Evolutionary conservation across 2,113 vertebrate species (phyloP).

Genomic region (Microcebus tavaratra): DNA sequence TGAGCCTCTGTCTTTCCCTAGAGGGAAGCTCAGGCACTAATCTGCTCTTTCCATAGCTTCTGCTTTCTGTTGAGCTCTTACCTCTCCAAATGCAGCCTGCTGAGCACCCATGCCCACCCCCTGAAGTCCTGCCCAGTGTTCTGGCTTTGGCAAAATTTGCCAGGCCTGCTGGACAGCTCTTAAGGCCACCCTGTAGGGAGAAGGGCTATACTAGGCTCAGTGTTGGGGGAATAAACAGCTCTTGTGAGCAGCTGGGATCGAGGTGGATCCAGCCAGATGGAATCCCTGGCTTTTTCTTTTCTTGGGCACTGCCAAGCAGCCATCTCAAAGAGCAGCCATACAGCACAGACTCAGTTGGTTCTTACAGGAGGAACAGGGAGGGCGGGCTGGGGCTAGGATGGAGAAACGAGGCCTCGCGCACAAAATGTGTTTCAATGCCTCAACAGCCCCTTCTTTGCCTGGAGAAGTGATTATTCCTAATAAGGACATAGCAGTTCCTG

Average conservation of each 20-base stretch:
- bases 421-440: constrained; percentile 40
- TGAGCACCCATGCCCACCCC: neutral
- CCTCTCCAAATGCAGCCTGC: neutral
- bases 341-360: neutral
- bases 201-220: constrained; percentile 56
- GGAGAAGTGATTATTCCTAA: constrained; percentile 56
- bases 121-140: constrained; percentile 48
- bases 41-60: neutral
- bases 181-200: constrained; percentile 54
- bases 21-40: neutral
- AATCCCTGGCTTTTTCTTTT: constrained; percentile 61
- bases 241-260: constrained; percentile 78
- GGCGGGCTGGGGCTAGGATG: neutral
- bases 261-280: constrained; percentile 70
- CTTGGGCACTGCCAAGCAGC: constrained; percentile 60
- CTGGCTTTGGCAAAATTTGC: constrained; percentile 47
- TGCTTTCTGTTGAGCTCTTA: neutral
- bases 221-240: constrained; percentile 77
- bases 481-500: constrained; percentile 45
- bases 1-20: neutral
- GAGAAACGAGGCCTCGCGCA: constrained; percentile 31
- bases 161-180: constrained; percentile 50
- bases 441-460: constrained; percentile 40
- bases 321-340: constrained; percentile 50
- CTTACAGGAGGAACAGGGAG: neutral